These are phyloP conservation scores for Panopea generosa DNA, from an alignment of 2,888 invertebrate genomes.

Conservation along the genomic window DNA sequence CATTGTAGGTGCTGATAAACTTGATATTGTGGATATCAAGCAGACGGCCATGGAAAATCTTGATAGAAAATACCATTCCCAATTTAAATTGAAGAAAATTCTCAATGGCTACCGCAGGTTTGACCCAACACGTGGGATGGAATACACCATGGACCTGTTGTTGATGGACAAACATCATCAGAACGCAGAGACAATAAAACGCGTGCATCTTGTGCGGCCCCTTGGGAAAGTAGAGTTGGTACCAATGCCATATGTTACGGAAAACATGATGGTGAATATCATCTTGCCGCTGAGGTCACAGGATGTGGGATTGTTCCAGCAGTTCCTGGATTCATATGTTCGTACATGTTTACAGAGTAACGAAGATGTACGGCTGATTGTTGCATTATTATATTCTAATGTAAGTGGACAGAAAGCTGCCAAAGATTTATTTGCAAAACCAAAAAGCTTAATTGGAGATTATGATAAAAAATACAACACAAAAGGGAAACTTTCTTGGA, in stretches of 20 bases:
- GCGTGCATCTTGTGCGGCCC: constrained; percentile 93
- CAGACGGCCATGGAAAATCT: constrained; percentile 73
- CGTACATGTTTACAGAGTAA: constrained; percentile 90
- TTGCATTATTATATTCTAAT: constrained; percentile 88
- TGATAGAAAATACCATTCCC: constrained; percentile 74
- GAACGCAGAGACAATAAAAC: constrained; percentile 79
- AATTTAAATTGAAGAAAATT: constrained; percentile 85
- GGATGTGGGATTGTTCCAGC: constrained; percentile 87
- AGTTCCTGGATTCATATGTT: constrained; percentile 91
- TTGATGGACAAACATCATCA: constrained; percentile 70
- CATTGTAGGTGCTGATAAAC: constrained; percentile 85
- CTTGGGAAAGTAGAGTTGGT: constrained; percentile 95
- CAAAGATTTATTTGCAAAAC: constrained; percentile 87
- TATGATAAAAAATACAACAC: constrained; percentile 89
- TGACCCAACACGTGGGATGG: constrained; percentile 94
- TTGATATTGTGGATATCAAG: constrained; percentile 90
- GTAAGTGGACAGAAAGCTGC: constrained; percentile 66
- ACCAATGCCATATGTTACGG: constrained; percentile 97
- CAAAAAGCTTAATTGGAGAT: constrained; percentile 89
- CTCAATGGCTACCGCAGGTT: constrained; percentile 91
- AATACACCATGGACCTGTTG: constrained; percentile 90
- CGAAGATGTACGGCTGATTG: constrained; percentile 91
- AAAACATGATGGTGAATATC: constrained; percentile 93
- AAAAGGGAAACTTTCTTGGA: constrained; percentile 88
- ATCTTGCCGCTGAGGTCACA: constrained; percentile 89